Evolutionary conservation across 2,888 invertebrate species (phyloP).

Genomic region (Ormyrus nitidulus): DNA sequence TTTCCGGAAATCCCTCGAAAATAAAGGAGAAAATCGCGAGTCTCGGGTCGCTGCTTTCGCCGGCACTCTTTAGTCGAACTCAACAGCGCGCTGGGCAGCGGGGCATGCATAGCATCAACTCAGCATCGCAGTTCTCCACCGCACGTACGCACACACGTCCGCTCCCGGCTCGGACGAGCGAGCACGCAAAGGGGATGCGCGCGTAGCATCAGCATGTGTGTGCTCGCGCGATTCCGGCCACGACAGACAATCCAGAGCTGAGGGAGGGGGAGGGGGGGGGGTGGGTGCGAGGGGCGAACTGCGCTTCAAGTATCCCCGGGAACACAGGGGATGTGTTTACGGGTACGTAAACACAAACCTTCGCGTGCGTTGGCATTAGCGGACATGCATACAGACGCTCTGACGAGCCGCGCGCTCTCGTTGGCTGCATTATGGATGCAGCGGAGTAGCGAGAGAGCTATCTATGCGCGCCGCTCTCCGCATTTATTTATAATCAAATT

Average conservation of each 20-base stretch:
- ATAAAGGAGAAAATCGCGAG: not conserved
- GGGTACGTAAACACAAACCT: slow-evolving; percentile 48
- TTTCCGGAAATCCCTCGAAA: too few relatives aligned
- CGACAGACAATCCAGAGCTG: slow-evolving; percentile 64
- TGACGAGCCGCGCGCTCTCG: slow-evolving; percentile 18
- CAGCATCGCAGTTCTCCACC: not conserved
- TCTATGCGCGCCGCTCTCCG: slow-evolving; percentile 56
- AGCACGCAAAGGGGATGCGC: slow-evolving; percentile 44
- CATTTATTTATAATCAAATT: slow-evolving; percentile 76
- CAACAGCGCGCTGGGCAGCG: too few relatives aligned
- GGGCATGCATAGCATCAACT: not conserved
- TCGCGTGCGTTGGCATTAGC: slow-evolving; percentile 19
- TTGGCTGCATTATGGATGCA: slow-evolving; percentile 74
- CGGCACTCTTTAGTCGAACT: too few relatives aligned
- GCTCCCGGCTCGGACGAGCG: slow-evolving; percentile 30
- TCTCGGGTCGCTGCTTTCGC: too few relatives aligned
- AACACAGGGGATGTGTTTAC: slow-evolving; percentile 32
- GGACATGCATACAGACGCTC: slow-evolving; percentile 1
- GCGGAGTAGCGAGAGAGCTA: slow-evolving; percentile 64
- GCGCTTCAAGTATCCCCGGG: slow-evolving; percentile 17
- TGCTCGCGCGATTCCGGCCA: slow-evolving; percentile 63
- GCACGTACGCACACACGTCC: not conserved
- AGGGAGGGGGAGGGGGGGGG: too few relatives aligned
- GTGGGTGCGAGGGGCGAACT: too few relatives aligned
- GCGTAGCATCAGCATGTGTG: slow-evolving; percentile 26